Evolutionary conservation across 2,797 vertebrate genomes (phyloP).

Genomic region (Lithobates sylvaticus): DNA sequence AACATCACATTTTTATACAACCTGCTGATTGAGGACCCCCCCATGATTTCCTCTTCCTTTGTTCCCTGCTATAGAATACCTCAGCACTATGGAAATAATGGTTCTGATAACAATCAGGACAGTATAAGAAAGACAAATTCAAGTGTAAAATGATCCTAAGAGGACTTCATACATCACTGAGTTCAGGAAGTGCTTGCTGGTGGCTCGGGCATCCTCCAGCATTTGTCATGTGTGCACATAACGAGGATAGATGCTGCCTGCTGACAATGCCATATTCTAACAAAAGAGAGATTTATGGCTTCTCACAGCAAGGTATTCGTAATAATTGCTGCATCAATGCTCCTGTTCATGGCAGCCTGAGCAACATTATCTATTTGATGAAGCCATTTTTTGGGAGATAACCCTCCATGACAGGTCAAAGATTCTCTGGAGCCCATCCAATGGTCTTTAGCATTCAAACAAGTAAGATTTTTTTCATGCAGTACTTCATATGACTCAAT

Average conservation of each 20-base stretch:
- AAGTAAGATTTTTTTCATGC: no score
- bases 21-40: no score
- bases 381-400: conserved; percentile 1
- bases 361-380: conserved; percentile 29
- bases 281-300: conserved; percentile 45
- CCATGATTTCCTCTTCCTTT: no score
- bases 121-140: no score
- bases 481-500: no score
- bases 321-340: conserved; percentile 47
- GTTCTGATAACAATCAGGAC: no score
- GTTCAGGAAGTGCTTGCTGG: background rate
- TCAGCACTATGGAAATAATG: no score
- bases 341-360: conserved; percentile 17
- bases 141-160: background rate
- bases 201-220: conserved; percentile 5
- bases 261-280: conserved; percentile 16
- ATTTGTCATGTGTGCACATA: conserved; percentile 38
- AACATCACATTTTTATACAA: no score
- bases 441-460: background rate
- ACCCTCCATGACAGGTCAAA: background rate
- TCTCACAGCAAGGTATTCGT: conserved; percentile 19
- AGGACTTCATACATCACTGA: background rate
- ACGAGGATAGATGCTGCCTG: conserved; percentile 41
- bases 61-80: no score
- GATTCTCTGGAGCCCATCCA: background rate